Evolutionary conservation across 2,113 vertebrate species (phyloP).

Genomic region (Pionites leucogaster): DNA sequence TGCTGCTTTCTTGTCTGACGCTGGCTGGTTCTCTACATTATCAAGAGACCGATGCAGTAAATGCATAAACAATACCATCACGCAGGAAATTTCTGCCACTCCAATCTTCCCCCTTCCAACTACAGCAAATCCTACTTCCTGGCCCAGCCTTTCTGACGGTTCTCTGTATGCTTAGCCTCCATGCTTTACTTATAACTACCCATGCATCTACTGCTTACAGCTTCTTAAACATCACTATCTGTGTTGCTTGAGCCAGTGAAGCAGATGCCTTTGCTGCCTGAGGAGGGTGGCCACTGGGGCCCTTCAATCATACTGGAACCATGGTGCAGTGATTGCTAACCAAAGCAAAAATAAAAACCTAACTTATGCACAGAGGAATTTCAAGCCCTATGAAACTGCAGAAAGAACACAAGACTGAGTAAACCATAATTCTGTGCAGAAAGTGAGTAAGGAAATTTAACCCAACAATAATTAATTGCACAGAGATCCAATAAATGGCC

Average conservation of each 20-base stretch:
- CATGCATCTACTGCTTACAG: neutral
- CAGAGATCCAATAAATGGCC: neutral
- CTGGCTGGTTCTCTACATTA: neutral
- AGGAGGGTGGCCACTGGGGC: neutral
- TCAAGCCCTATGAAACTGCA: neutral
- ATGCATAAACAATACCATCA: neutral
- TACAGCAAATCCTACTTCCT: neutral
- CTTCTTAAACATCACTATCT: neutral
- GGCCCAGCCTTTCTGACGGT: neutral
- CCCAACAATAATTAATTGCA: neutral
- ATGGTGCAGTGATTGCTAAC: neutral
- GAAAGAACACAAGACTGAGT: neutral
- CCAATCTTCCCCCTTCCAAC: neutral
- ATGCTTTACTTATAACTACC: neutral
- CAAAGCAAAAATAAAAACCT: neutral
- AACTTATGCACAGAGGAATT: neutral
- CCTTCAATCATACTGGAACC: neutral
- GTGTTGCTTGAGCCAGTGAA: neutral
- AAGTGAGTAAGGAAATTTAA: fast-evolving
- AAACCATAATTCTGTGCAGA: neutral
- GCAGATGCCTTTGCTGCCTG: neutral
- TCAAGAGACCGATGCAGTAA: neutral
- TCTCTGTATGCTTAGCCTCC: too few relatives aligned
- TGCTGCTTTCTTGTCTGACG: neutral
- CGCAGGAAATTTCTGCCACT: neutral